Conservation (phyloP, 2,797 vertebrate genomes). For the Monodelphis domestica region DNA sequence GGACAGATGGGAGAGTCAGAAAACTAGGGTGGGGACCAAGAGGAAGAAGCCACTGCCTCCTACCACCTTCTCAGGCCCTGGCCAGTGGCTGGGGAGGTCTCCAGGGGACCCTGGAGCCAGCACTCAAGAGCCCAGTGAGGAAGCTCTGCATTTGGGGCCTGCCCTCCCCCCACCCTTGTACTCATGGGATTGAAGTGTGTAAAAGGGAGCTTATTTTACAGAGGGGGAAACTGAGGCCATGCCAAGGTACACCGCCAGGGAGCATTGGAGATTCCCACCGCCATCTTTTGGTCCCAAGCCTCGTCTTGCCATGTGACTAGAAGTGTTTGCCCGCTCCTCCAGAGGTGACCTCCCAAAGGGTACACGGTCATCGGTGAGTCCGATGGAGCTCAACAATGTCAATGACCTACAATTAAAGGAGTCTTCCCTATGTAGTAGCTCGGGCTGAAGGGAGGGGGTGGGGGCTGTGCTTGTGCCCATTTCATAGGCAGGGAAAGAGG, state of each 20-base stretch:
- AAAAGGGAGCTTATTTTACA: not conserved
- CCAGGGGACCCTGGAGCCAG: not conserved
- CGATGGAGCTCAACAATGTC: not conserved
- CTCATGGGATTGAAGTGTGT: not conserved
- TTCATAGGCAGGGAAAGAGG: not conserved
- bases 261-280: fast-evolving
- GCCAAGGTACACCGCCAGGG: not conserved
- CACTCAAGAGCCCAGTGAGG: not conserved
- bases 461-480: not conserved
- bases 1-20: not conserved
- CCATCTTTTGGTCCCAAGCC: not conserved
- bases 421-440: too few relatives aligned
- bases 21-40: too few relatives aligned
- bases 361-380: not conserved
- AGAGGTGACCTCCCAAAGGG: not conserved
- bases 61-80: not conserved
- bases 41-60: not conserved
- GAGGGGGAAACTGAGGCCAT: not conserved
- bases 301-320: not conserved
- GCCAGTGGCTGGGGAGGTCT: not conserved
- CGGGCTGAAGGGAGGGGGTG: not conserved
- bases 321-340: too few relatives aligned
- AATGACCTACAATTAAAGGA: not conserved
- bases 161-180: not conserved
- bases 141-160: fast-evolving